Base-by-base conservation (phyloP, 1,140 invertebrate species). In the Drosophila hydei region DNA sequence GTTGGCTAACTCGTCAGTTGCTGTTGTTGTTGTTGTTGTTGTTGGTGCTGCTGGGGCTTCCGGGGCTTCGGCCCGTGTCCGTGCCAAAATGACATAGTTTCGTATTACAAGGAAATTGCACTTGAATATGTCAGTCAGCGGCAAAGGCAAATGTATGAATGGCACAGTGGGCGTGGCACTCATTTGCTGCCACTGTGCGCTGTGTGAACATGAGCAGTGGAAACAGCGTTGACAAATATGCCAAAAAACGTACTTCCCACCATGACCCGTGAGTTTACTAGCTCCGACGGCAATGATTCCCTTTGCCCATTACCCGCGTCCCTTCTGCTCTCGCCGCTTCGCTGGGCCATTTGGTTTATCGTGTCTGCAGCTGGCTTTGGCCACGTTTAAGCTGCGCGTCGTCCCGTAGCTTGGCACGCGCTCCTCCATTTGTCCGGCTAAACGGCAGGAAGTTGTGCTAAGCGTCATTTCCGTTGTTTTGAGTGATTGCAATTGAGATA, bases 401-500 rank as follows among this genome's bases (percentile, higher is more conserved):
- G 65, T 72, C 68, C 73, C 63, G 43, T 76, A 58, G 43, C 78
- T 68, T 47, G 60, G 62, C 62, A 62, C 69, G 63, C 77, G 71
- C 60, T 73, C 68, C 38, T 80, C 64, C 75, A 74, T 79, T 74
- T 75, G 79, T 69, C 75, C 75, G 71, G 33, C 67, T 69, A 63
- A 77, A 74, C 72, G 83, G 81, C 84, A 81, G 83, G 83, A 88
- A 88, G 78, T 88, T 88, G 75, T 88, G 78, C 83, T 88, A 89
- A 88, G 83, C 83, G 83, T 83, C 83, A 88, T 88, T 88, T 88
- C 83, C 83, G 83, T 83, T 88, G 84, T 89, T 88, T 88, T 88
- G 83, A 88, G 83, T 88, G 83, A 88, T 88, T 88, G 83, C 83
- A 88, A 88, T 88, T 83, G 83, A 88, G 83, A 88, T 88, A 88